phyloP scores from a whole-genome alignment of 2,888 invertebrate species.

The Drosophila imparisetae region DNA sequence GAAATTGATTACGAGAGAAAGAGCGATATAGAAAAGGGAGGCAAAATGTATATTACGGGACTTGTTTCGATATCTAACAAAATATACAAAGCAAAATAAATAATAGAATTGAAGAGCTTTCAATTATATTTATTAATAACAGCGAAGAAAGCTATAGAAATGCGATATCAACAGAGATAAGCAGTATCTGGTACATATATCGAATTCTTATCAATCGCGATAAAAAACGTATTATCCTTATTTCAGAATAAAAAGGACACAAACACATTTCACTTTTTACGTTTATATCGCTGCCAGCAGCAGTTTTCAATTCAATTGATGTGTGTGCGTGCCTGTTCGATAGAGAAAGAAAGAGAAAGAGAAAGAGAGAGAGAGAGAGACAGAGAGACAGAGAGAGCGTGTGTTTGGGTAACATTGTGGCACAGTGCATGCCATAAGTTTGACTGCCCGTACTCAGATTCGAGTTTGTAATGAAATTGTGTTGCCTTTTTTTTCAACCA shows the following conservation, averaged over 20 bases:
- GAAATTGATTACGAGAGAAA: not conserved
- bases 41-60: not conserved
- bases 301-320: conserved; percentile 67
- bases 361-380: no score
- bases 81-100: not conserved
- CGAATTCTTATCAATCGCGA: not conserved
- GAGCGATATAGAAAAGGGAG: not conserved
- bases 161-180: not conserved
- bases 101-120: not conserved
- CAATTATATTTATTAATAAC: not conserved
- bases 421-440: conserved; percentile 46
- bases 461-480: conserved; percentile 67
- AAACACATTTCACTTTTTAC: conserved; percentile 3
- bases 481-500: conserved; percentile 48
- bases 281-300: conserved; percentile 36
- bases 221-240: not conserved
- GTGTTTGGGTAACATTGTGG: conserved; percentile 14
- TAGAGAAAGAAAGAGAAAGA: not conserved
- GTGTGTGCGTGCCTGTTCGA: conserved; percentile 21
- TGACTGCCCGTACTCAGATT: conserved; percentile 15
- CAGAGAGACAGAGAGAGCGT: no score
- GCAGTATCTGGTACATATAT: not conserved
- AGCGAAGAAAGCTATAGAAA: not conserved
- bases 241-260: conserved; percentile 2
- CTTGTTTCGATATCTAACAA: not conserved